Evolutionary conservation across 2,888 invertebrate species (phyloP), one percentile per base, ranked within the genome.

Genomic region (Tromatobia lineatoria): DNA sequence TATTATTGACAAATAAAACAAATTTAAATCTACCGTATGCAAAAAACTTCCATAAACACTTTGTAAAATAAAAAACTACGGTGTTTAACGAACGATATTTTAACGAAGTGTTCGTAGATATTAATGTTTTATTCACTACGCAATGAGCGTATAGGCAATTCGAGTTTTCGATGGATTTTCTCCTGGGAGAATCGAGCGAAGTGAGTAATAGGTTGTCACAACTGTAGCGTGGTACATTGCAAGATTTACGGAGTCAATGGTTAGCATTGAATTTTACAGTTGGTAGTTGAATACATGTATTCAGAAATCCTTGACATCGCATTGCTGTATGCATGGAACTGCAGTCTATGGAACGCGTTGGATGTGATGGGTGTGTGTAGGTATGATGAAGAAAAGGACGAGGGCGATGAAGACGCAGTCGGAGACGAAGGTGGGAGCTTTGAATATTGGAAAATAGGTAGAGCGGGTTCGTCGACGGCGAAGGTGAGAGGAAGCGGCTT

Each of bases 381-480:
- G n/a, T n/a, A 18, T 18, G 15, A 64, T 18, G 42, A 64, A 79
- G 42, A 38, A 71, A 61, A 70, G 61, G 29, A 38, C 47, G 57
- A 54, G 57, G 18, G 20, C 38, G 67, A 59, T 52, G 66, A 78
- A 73, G 82, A 78, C 74, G 59, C 69, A 73, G 42, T 52, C 50
- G 77, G 20, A 54, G 70, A 29, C 45, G 45, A 52, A 61, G 69
- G 61, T 42, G 61, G 76, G 54, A 69, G 67, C 74, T 74, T 74
- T 80, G 80, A 77, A 80, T 80, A 85, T 83, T 74, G 85, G 79
- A 77, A 80, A 85, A 80, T 73, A 74, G 69, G 80, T 52, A 69
- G 76, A 80, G 71, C 45, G 15, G 52, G 8, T 47, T 74, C 47
- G 47, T 47, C 47, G 73, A 57, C 45, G 34, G n/a, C 3, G 13